Percentiles rank a stretch among this genome's conserved stretches.
phyloP scores from a whole-genome alignment of 2,113 vertebrate species.

The Scomber japonicus region DNA sequence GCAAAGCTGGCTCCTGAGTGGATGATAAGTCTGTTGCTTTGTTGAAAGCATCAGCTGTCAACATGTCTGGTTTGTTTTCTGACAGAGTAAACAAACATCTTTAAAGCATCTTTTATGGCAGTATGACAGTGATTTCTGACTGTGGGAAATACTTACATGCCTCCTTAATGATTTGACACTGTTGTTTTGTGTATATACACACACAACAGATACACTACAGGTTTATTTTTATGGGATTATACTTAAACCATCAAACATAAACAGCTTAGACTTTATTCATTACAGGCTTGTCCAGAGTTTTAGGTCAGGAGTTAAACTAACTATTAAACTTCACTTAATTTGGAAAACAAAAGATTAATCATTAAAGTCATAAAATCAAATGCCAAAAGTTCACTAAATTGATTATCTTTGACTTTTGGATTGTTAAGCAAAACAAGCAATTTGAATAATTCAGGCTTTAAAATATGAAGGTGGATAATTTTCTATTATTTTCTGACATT shows the following conservation, averaged over 20 bases:
- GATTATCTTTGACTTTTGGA: too few species aligned
- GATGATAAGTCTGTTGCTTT: conserved; percentile 40
- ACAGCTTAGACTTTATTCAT: not conserved
- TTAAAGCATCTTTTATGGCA: conserved; percentile 39
- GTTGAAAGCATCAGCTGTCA: conserved; percentile 51
- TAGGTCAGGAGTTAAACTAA: too few species aligned
- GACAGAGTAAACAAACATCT: conserved; percentile 45
- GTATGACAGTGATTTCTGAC: conserved; percentile 43
- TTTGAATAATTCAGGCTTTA: too few species aligned
- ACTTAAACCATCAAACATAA: not conserved
- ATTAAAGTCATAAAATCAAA: not conserved
- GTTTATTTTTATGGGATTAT: not conserved
- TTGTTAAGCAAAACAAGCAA: too few species aligned
- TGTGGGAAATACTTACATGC: conserved; percentile 9
- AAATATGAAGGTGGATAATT: too few species aligned
- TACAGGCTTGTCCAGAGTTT: not conserved
- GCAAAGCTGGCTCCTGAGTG: conserved; percentile 28
- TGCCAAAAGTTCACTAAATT: not conserved
- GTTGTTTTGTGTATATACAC: not conserved
- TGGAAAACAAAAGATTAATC: not conserved
- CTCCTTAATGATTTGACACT: conserved; percentile 1
- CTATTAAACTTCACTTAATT: too few species aligned
- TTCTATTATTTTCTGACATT: too few species aligned
- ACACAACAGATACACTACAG: not conserved
- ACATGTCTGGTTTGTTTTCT: conserved; percentile 1